Percentiles rank a stretch among this genome's conserved stretches.
Conservation (phyloP, 1,140 invertebrate species). For the Aphelenchoides besseyi region DNA sequence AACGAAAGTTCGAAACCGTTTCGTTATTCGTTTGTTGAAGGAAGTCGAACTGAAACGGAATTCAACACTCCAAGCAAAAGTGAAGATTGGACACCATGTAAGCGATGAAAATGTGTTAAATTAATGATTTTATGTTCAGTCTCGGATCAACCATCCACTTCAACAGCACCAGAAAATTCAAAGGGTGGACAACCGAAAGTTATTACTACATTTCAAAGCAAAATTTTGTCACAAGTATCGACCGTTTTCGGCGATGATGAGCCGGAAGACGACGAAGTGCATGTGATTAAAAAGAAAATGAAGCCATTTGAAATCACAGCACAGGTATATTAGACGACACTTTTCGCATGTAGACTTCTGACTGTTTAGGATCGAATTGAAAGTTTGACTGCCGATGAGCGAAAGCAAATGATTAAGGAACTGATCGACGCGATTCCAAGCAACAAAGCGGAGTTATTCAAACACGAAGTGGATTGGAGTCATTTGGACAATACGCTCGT, state of each 20-base stretch:
- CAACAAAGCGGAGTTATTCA: conserved; percentile 89
- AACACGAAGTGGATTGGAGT: conserved; percentile 84
- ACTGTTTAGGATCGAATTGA: conserved; percentile 45
- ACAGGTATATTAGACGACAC: conserved; percentile 44
- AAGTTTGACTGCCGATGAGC: conserved; percentile 77
- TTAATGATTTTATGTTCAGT: not conserved
- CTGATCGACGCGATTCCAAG: conserved; percentile 97
- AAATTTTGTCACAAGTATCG: conserved; percentile 21
- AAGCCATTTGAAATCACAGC: conserved; percentile 45
- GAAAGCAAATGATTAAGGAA: conserved; percentile 88
- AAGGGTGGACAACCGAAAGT: conserved; percentile 10
- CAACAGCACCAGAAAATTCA: not conserved
- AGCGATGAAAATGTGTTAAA: not conserved
- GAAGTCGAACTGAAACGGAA: not conserved
- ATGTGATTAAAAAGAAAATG: conserved; percentile 68
- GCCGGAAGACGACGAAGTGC: conserved; percentile 70
- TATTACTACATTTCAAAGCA: conserved; percentile 8
- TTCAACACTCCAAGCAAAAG: not conserved
- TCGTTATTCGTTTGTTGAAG: conserved; percentile 20
- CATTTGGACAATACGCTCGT: conserved; percentile 82
- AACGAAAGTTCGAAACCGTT: not conserved
- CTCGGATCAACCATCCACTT: conserved; percentile 11
- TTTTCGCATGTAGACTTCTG: not conserved
- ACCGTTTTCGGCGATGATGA: conserved; percentile 58
- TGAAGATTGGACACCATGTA: not conserved